Percentiles rank a stretch among this genome's conserved stretches.
Evolutionary conservation across 1,140 invertebrate genomes (phyloP).

Genomic region (Wasmannia auropunctata): DNA sequence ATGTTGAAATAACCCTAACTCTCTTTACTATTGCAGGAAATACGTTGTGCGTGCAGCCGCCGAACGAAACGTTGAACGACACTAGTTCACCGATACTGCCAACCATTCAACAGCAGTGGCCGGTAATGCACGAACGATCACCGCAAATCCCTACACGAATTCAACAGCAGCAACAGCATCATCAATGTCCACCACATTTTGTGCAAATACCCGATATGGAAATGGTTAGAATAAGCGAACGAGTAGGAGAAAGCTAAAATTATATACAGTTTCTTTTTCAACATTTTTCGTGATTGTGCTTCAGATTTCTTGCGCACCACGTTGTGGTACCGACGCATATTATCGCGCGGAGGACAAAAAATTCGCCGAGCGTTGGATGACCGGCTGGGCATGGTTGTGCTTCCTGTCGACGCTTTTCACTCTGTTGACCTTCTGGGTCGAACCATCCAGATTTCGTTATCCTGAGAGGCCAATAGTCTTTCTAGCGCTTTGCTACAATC

Average conservation of each 20-base stretch:
- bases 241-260: background rate
- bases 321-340: constrained; percentile 90
- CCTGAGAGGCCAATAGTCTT: constrained; percentile 95
- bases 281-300: constrained; percentile 42
- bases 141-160: constrained; percentile 71
- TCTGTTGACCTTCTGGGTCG: constrained; percentile 95
- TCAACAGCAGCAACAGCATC: constrained; percentile 77
- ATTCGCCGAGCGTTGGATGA: constrained; percentile 93
- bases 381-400: constrained; percentile 93
- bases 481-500: constrained; percentile 93
- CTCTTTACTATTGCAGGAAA: constrained; percentile 73
- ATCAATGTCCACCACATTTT: constrained; percentile 85
- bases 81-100: constrained; percentile 66
- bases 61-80: constrained; percentile 77
- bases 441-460: constrained; percentile 92
- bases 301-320: constrained; percentile 86
- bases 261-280: background rate
- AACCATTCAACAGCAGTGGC: constrained; percentile 74
- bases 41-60: constrained; percentile 80
- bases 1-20: background rate
- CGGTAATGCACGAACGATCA: constrained; percentile 71
- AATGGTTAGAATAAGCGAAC: constrained; percentile 73
- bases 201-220: constrained; percentile 82
- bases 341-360: constrained; percentile 91
- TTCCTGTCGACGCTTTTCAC: constrained; percentile 94